phyloP scores from a whole-genome alignment of 2,888 invertebrate species.

The Euclidia mi region DNA sequence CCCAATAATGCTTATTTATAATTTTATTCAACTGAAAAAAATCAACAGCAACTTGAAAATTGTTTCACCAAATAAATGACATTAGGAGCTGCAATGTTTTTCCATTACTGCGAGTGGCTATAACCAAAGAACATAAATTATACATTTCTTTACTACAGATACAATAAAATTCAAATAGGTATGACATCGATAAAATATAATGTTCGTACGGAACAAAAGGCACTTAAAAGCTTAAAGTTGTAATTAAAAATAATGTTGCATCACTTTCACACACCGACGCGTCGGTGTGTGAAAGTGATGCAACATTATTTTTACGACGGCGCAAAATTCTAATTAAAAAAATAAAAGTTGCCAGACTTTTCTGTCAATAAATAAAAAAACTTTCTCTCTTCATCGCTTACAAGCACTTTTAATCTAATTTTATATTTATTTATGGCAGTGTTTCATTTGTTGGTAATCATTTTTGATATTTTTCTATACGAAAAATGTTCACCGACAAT shows the following conservation, averaged over 20 bases:
- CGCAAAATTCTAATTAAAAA: constrained; percentile 2
- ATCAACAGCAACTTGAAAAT: not conserved
- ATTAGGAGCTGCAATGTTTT: constrained; percentile 9
- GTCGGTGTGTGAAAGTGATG: too few relatives aligned
- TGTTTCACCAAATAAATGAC: constrained; percentile 15
- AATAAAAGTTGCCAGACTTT: constrained; percentile 6
- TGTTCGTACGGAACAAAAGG: constrained; percentile 55
- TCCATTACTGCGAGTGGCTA: constrained; percentile 40
- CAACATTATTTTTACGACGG: too few relatives aligned
- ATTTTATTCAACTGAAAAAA: too few relatives aligned
- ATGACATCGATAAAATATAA: constrained; percentile 44
- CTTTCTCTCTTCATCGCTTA: constrained; percentile 16
- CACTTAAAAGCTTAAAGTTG: constrained; percentile 52
- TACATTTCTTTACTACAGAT: constrained; percentile 15
- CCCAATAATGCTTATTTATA: too few relatives aligned
- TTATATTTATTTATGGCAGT: constrained; percentile 78
- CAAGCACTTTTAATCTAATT: constrained; percentile 41
- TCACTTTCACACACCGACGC: constrained; percentile 14
- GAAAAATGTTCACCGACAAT: constrained; percentile 76
- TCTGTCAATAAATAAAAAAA: constrained; percentile 46
- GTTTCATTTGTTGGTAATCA: constrained; percentile 70
- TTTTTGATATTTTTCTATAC: constrained; percentile 52
- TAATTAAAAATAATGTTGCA: constrained; percentile 39
- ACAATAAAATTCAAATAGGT: constrained; percentile 40
- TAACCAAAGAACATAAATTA: constrained; percentile 14